These are phyloP conservation scores for Drosophila bunnanda DNA, from an alignment of 2,888 invertebrate genomes.

Conservation along the genomic window DNA sequence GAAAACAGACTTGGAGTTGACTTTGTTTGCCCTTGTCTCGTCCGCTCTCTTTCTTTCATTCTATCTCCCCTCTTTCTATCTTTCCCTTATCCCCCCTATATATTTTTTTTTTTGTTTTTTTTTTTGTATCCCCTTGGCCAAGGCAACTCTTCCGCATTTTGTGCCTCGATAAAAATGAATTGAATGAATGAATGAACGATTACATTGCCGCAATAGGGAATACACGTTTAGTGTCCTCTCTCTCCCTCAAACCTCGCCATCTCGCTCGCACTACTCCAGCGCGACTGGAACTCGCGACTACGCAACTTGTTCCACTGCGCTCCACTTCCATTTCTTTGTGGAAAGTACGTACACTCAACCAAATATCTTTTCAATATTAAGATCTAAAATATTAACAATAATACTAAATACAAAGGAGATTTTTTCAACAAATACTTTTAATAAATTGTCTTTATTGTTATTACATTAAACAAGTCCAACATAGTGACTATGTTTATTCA, in stretches of 20 bases:
- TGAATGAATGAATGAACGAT: constrained; percentile 55
- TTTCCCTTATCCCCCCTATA: neutral
- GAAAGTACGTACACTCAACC: constrained; percentile 13
- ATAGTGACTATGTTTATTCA: too few species aligned
- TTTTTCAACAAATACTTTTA: too few species aligned
- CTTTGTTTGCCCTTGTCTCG: constrained; percentile 12
- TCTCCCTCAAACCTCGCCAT: neutral
- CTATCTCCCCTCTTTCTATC: constrained; percentile 4
- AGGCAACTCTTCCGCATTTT: constrained; percentile 42
- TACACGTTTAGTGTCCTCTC: constrained; percentile 4
- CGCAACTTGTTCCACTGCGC: constrained; percentile 38
- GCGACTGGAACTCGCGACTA: constrained; percentile 21
- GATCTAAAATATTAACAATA: too few species aligned
- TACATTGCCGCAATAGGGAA: constrained; percentile 47
- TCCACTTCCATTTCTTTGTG: constrained; percentile 47
- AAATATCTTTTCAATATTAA: too few species aligned
- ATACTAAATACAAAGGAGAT: too few species aligned
- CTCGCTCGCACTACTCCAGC: neutral
- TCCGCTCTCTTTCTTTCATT: neutral
- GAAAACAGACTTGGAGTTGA: constrained; percentile 18
- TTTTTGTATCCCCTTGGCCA: constrained; percentile 12
- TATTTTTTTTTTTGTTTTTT: neutral
- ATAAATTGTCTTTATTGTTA: too few species aligned
- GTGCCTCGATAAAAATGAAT: constrained; percentile 45
- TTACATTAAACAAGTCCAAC: too few species aligned